phyloP scores from a whole-genome alignment of 2,888 invertebrate genomes.

The Hyles lineata region DNA sequence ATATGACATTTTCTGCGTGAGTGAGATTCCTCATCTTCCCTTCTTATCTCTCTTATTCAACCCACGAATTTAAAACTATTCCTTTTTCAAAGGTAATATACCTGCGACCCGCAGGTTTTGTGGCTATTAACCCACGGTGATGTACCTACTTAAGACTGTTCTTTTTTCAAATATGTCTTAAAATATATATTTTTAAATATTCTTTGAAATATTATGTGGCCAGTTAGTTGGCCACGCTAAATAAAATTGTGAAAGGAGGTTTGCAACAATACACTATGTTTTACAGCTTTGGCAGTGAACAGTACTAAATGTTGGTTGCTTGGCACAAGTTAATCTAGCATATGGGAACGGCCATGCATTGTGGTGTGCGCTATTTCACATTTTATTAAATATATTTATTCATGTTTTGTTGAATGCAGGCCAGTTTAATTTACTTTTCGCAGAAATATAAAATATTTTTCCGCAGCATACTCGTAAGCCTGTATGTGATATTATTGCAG shows the following conservation, averaged over 20 bases:
- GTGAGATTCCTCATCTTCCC: too few species aligned
- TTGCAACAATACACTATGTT: not conserved
- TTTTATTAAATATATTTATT: conserved; percentile 12
- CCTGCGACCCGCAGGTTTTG: too few species aligned
- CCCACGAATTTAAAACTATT: too few species aligned
- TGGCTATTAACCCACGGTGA: too few species aligned
- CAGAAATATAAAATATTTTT: not conserved
- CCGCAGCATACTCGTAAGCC: too few species aligned
- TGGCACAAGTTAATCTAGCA: conserved; percentile 26
- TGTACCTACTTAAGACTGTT: too few species aligned
- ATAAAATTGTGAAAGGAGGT: conserved; percentile 6
- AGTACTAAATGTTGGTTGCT: conserved; percentile 12
- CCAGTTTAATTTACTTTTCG: not conserved
- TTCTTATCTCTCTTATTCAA: too few species aligned
- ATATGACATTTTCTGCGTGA: too few species aligned
- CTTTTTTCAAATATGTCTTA: too few species aligned
- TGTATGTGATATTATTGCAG: too few species aligned
- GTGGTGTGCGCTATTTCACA: not conserved
- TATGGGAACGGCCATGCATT: conserved; percentile 8
- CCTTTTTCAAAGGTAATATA: too few species aligned
- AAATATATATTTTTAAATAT: not conserved
- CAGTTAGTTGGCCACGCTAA: not conserved
- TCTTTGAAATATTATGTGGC: not conserved
- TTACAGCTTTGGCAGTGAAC: conserved; percentile 7
- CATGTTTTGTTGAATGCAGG: conserved; percentile 4